Evolutionary conservation across 2,888 invertebrate genomes (phyloP).

Genomic region (Platypus cylindrus): DNA sequence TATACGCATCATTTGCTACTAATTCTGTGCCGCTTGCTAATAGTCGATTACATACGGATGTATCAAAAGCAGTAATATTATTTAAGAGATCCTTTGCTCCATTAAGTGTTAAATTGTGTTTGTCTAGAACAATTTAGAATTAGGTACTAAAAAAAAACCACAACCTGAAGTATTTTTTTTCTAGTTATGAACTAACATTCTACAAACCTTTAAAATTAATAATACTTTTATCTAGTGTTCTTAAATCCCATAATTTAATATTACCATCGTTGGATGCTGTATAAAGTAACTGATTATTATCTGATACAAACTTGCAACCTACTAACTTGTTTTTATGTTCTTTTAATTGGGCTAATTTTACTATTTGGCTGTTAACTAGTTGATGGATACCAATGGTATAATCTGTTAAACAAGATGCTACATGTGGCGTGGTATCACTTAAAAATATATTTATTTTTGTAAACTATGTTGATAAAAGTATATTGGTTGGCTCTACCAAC

Average conservation of each 20-base stretch:
- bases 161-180: background rate
- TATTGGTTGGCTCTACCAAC: background rate
- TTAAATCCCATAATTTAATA: slow-evolving; percentile 50
- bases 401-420: slow-evolving; percentile 40
- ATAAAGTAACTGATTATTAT: slow-evolving; percentile 45
- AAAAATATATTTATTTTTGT: slow-evolving; percentile 14
- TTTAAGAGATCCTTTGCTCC: too few species aligned
- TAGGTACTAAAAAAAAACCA: background rate
- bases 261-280: slow-evolving; percentile 44
- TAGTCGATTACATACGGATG: slow-evolving; percentile 55
- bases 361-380: slow-evolving; percentile 32
- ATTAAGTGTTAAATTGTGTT: slow-evolving; percentile 21
- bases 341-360: slow-evolving; percentile 30
- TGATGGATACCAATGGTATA: slow-evolving; percentile 39
- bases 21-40: slow-evolving; percentile 66
- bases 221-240: slow-evolving; percentile 36
- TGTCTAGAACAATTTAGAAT: slow-evolving; percentile 22
- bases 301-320: slow-evolving; percentile 46
- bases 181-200: background rate
- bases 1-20: slow-evolving; percentile 53
- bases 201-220: slow-evolving; percentile 16
- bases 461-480: background rate
- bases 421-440: slow-evolving; percentile 32
- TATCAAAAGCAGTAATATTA: slow-evolving; percentile 62
- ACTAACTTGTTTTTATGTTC: slow-evolving; percentile 39